A percentile compares a stretch with the other conserved stretches of the same genome.
These are phyloP conservation scores for Apotomis turbidana DNA, from an alignment of 2,888 invertebrate species.

Conservation along the genomic window DNA sequence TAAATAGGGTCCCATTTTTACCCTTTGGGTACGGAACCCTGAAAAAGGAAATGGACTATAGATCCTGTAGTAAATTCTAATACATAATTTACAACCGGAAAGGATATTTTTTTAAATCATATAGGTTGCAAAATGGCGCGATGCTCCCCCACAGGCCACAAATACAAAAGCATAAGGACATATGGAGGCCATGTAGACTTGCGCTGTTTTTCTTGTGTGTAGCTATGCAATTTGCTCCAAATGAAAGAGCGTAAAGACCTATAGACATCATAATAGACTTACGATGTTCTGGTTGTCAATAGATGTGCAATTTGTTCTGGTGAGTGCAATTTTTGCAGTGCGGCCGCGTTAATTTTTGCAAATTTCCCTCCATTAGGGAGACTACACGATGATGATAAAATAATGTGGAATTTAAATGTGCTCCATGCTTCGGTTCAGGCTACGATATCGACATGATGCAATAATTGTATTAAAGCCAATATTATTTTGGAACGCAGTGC, in stretches of 20 bases:
- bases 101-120: not conserved
- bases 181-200: not conserved
- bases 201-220: not conserved
- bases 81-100: conserved; percentile 4
- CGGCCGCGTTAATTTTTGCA: conserved; percentile 27
- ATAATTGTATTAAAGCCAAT: too few relatives aligned
- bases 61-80: not conserved
- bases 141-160: not conserved
- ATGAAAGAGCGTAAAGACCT: too few relatives aligned
- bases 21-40: too few relatives aligned
- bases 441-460: too few relatives aligned
- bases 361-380: conserved; percentile 25
- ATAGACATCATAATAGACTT: not conserved
- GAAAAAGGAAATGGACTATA: not conserved
- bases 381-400: conserved; percentile 5
- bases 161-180: not conserved
- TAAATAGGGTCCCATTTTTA: too few relatives aligned
- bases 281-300: not conserved
- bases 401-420: not conserved
- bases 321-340: conserved; percentile 19
- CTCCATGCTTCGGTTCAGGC: not conserved
- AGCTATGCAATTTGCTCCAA: not conserved
- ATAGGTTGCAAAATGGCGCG: conserved; percentile 11
- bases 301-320: conserved; percentile 9
- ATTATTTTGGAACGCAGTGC: too few relatives aligned